Conservation (phyloP, 2,797 vertebrate genomes). For the Coreius guichenoti region DNA sequence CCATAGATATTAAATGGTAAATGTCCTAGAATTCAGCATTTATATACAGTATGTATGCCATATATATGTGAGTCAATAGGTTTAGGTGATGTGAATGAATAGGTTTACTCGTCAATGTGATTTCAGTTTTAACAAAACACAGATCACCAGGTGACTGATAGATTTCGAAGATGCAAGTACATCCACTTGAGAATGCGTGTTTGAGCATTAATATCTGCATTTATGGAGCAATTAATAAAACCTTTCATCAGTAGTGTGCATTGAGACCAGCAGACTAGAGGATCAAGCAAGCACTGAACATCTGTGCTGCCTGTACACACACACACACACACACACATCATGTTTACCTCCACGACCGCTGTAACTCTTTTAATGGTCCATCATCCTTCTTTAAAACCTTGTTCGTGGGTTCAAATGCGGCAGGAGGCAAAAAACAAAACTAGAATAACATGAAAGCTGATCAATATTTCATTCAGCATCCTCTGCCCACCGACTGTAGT, state of each 20-base stretch:
- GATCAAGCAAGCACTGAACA: neutral
- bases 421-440: slow-evolving; percentile 51
- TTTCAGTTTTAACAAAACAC: neutral
- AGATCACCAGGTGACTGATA: neutral
- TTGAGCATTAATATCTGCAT: neutral
- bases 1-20: neutral
- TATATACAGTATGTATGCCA: neutral
- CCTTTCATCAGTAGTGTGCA: neutral
- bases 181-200: neutral
- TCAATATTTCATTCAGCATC: slow-evolving; percentile 65
- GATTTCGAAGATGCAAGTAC: neutral
- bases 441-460: slow-evolving; percentile 62
- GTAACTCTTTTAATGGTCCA: slow-evolving; percentile 61
- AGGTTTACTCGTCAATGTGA: neutral
- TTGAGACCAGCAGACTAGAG: neutral
- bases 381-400: slow-evolving; percentile 64
- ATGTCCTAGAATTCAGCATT: neutral
- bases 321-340: neutral
- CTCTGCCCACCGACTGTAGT: slow-evolving; percentile 24
- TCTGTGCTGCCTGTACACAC: neutral
- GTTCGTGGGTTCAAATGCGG: slow-evolving; percentile 60
- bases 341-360: slow-evolving; percentile 15
- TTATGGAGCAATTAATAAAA: neutral
- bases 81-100: neutral
- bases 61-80: neutral